Conservation (phyloP, 2,797 vertebrate genomes). For the Acanthopagrus latus region DNA sequence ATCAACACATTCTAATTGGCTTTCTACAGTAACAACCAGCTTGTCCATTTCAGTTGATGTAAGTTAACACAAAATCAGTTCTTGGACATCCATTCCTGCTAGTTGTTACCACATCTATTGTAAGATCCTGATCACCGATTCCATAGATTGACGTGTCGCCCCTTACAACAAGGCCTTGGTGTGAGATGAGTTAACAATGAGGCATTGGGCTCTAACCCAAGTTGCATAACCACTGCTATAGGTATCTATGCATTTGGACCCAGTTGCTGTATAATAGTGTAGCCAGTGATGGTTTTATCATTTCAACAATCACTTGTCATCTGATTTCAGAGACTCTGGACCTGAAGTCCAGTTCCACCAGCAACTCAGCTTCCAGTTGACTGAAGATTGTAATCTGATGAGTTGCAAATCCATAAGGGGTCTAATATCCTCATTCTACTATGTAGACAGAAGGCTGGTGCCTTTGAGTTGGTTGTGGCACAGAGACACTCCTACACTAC, state of each 20-base stretch:
- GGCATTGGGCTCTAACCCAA: constrained; percentile 26
- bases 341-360: not conserved
- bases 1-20: not conserved
- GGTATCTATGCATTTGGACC: not conserved
- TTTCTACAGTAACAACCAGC: constrained; percentile 17
- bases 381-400: not conserved
- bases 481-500: not conserved
- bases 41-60: not conserved
- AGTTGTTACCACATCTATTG: constrained; percentile 1
- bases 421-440: not conserved
- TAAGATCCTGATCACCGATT: not conserved
- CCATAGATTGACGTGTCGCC: not conserved
- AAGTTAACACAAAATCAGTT: not conserved
- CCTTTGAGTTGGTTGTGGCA: not conserved
- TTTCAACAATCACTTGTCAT: not conserved
- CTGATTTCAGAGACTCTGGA: not conserved
- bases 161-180: constrained; percentile 1
- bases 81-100: constrained; percentile 8
- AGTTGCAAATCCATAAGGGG: not conserved
- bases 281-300: constrained; percentile 9
- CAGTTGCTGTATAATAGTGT: constrained; percentile 4
- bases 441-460: not conserved
- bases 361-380: constrained; percentile 4
- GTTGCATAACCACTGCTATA: constrained; percentile 13
- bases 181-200: not conserved